phyloP scores from a whole-genome alignment of 2,113 vertebrate genomes.

The Coreoperca whiteheadi region DNA sequence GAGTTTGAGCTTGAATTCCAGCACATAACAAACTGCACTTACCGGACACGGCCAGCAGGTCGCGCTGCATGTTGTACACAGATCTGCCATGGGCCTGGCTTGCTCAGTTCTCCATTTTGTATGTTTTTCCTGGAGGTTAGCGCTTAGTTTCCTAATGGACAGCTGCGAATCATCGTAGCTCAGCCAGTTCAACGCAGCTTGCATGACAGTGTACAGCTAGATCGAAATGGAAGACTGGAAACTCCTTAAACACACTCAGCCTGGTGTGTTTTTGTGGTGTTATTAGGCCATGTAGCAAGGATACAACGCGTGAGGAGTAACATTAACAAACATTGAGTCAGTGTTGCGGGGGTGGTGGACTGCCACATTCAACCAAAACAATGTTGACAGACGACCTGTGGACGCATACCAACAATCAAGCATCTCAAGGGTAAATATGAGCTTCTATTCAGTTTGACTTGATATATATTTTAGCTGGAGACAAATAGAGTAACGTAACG shows the following conservation, averaged over 20 bases:
- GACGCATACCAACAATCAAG: conserved; percentile 64
- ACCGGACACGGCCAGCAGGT: conserved; percentile 40
- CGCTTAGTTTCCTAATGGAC: conserved; percentile 76
- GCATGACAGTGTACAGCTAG: conserved; percentile 17
- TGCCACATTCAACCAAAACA: conserved; percentile 78
- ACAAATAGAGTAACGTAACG: too few species aligned
- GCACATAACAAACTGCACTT: conserved; percentile 45
- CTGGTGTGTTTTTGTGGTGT: background rate
- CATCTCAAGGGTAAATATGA: conserved; percentile 77
- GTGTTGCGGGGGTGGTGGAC: conserved; percentile 70
- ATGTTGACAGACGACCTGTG: conserved; percentile 83
- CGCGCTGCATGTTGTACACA: conserved; percentile 70
- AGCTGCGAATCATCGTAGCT: conserved; percentile 54
- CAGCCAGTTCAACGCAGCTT: conserved; percentile 33
- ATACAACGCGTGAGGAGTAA: conserved; percentile 29
- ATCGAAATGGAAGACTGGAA: background rate
- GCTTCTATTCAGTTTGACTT: background rate
- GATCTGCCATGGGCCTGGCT: conserved; percentile 53
- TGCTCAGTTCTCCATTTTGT: conserved; percentile 86
- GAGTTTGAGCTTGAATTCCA: background rate
- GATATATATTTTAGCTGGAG: background rate
- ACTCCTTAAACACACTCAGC: background rate
- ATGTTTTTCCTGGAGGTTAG: conserved; percentile 85
- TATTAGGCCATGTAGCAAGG: conserved; percentile 29
- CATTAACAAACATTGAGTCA: conserved; percentile 53